These are phyloP conservation scores for Mythimna pallens DNA, from an alignment of 2,888 invertebrate genomes.

Conservation along the genomic window DNA sequence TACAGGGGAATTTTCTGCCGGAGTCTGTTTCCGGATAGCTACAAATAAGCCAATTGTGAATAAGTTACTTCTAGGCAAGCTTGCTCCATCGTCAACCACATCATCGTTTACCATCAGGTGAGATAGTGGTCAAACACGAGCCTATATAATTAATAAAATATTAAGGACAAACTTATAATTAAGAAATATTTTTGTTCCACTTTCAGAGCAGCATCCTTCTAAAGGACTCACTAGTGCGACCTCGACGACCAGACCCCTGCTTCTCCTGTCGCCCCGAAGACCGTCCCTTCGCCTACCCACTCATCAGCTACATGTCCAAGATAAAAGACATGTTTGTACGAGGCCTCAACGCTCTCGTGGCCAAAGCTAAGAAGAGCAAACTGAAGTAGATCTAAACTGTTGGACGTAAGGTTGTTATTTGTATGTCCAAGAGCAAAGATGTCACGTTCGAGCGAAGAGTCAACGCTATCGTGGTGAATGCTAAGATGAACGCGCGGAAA, in stretches of 20 bases:
- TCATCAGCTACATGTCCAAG: conserved; percentile 77
- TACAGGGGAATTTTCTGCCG: no score
- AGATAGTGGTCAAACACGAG: no score
- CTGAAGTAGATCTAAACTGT: conserved; percentile 48
- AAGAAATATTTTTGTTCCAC: neutral
- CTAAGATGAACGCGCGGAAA: conserved; percentile 67
- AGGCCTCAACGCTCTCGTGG: conserved; percentile 73
- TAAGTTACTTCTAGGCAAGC: no score
- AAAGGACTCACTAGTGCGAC: conserved; percentile 76
- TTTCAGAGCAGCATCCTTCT: conserved; percentile 80
- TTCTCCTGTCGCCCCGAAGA: conserved; percentile 82
- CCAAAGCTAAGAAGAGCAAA: conserved; percentile 70
- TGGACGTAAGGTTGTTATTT: neutral
- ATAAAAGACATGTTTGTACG: conserved; percentile 80
- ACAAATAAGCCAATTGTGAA: no score
- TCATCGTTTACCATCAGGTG: no score
- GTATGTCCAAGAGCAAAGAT: no score
- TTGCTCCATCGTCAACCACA: no score
- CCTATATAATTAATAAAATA: no score
- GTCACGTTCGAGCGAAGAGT: conserved; percentile 72
- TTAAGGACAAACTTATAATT: neutral
- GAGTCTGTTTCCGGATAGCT: no score
- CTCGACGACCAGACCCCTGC: conserved; percentile 74
- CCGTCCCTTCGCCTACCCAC: conserved; percentile 79
- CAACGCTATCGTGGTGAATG: conserved; percentile 72